These are phyloP conservation scores for Chaenocephalus aceratus DNA, from an alignment of 2,113 vertebrate species.

Conservation along the genomic window DNA sequence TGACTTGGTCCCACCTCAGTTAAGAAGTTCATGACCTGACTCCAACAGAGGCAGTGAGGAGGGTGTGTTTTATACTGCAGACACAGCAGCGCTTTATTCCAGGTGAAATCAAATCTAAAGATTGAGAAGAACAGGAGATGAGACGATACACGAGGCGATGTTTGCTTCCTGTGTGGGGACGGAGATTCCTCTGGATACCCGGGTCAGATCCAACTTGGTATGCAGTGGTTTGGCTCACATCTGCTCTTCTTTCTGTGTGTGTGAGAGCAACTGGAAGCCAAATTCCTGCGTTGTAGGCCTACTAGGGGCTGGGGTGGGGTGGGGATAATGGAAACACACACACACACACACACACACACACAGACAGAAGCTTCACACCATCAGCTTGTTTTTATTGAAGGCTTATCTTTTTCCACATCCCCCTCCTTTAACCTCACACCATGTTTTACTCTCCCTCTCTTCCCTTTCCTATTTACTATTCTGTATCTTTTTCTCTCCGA, in stretches of 20 bases:
- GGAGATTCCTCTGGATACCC: slow-evolving; percentile 47
- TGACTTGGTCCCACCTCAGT: too few relatives aligned
- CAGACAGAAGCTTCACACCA: background rate
- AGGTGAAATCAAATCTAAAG: background rate
- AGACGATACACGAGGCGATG: slow-evolving; percentile 7
- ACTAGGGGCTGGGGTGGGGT: slow-evolving; percentile 30
- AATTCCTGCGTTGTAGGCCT: slow-evolving; percentile 55
- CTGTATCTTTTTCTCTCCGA: background rate
- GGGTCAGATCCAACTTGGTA: slow-evolving; percentile 59
- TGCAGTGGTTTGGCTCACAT: slow-evolving; percentile 59
- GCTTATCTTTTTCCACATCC: slow-evolving; percentile 21
- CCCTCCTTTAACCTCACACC: background rate
- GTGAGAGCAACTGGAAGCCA: slow-evolving; percentile 34
- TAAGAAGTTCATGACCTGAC: background rate
- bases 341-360: slow-evolving; percentile 8
- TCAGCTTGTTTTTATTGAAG: slow-evolving; percentile 30
- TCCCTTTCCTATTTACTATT: background rate
- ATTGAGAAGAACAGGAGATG: slow-evolving; percentile 21
- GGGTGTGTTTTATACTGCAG: background rate
- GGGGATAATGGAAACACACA: slow-evolving; percentile 40
- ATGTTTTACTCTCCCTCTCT: background rate
- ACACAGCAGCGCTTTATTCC: background rate
- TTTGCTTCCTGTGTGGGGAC: slow-evolving; percentile 15
- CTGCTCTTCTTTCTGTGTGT: background rate
- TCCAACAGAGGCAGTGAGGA: background rate